Base-by-base conservation (phyloP, 2,888 invertebrate species). In the Lycaena phlaeas region DNA sequence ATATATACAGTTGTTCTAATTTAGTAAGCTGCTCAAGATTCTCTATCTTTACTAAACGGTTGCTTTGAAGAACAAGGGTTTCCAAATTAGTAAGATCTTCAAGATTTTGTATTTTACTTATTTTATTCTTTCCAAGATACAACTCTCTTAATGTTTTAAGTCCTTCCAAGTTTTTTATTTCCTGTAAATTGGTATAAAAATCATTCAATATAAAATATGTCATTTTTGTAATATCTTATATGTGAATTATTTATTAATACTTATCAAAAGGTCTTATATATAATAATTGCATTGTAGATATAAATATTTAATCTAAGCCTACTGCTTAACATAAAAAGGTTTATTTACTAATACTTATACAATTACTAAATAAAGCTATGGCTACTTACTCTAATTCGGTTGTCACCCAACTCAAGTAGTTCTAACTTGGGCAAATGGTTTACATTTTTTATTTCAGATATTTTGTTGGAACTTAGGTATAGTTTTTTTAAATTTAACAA, bases 71-170 rank as follows among this genome's bases (percentile, higher is more conserved):
- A 51, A 96, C 96, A 9, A 98, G 74, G 46, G 95, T 88, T 49
- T 91, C 89, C 26, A 98, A 85, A 44, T 92, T 89, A 0, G 77
- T 78, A 18, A 97, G 73, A 1, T 85, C 81, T 7, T 92, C 90
- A 9, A 98, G 69, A 61, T 96, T 94, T 57, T 95, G 88, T 36
- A 99, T 91, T 70, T 92, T 92, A 0, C 87, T 79, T 48, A 99
- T 95, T 85, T 98, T 98, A 74, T 99, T 99, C 75, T 96, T 98
- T 9, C 96, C 98, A 40, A 97, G 76, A 74, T 90, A 99, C 7
- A 97, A 81, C 54, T 92, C 91, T 11, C 89, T 90, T 11, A 99
- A 76, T 41, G 89, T 89, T 2, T 82, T 86, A 45, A 98, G 73
- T 1, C 88, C 88, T 2, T 92, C 91, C 6, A 99, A 70, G 70